These are phyloP conservation scores for Antheraea pernyi DNA, from an alignment of 1,140 invertebrate species.

Conservation along the genomic window DNA sequence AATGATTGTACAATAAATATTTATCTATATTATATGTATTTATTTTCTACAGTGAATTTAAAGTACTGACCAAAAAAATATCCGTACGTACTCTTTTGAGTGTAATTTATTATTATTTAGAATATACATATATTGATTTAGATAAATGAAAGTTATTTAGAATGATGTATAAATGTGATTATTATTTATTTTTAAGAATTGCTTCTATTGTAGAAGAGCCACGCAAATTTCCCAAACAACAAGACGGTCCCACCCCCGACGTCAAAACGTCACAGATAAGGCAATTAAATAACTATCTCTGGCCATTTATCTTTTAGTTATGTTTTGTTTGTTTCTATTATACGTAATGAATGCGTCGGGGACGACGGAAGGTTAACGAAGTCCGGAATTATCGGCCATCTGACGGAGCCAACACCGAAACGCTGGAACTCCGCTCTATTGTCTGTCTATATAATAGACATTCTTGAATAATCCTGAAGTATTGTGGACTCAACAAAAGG, in stretches of 20 bases:
- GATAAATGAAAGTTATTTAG: too few species aligned
- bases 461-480: background rate
- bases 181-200: too few species aligned
- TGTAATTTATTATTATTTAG: too few species aligned
- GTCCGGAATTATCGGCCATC: conserved; percentile 52
- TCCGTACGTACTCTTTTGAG: too few species aligned
- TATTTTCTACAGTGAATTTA: too few species aligned
- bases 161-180: too few species aligned
- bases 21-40: too few species aligned
- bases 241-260: conserved; percentile 21
- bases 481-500: background rate
- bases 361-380: conserved; percentile 62
- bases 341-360: conserved; percentile 61
- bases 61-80: too few species aligned
- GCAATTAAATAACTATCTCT: conserved; percentile 67
- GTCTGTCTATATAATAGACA: conserved; percentile 1
- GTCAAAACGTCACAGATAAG: conserved; percentile 41
- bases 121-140: too few species aligned
- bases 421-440: background rate
- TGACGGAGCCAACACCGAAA: conserved; percentile 27
- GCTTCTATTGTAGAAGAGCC: background rate
- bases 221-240: conserved; percentile 5
- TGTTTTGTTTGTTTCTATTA: conserved; percentile 71
- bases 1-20: too few species aligned
- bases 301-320: conserved; percentile 60